A percentile compares a stretch with the other conserved stretches of the same genome.
These are phyloP conservation scores for Nematolebias whitei DNA, from an alignment of 2,113 vertebrate genomes.

Conservation along the genomic window DNA sequence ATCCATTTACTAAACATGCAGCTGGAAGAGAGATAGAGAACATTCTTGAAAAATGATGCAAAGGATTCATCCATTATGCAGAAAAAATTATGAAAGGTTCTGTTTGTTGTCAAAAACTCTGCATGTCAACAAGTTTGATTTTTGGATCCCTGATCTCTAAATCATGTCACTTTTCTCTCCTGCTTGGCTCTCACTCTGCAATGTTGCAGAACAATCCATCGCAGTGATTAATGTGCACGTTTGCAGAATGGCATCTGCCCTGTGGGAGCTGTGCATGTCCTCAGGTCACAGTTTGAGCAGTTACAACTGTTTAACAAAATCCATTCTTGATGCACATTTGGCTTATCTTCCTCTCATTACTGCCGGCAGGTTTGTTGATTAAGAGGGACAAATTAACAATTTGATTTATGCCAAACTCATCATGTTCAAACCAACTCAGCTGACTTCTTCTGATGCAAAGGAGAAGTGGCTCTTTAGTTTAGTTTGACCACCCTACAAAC, in stretches of 20 bases:
- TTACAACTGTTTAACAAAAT: slow-evolving; percentile 12
- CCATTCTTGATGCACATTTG: neutral
- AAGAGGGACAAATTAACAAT: slow-evolving; percentile 76
- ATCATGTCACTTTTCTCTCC: slow-evolving; percentile 6
- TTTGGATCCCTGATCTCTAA: neutral
- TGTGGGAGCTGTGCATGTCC: slow-evolving; percentile 1
- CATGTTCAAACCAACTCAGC: too few species aligned
- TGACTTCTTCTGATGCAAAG: too few species aligned
- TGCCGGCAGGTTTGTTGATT: slow-evolving; percentile 66
- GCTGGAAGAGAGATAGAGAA: too few species aligned
- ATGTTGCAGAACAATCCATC: neutral
- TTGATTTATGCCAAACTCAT: slow-evolving; percentile 23
- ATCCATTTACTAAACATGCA: neutral
- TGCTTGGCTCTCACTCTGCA: neutral
- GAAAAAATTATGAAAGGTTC: too few species aligned
- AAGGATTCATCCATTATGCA: neutral
- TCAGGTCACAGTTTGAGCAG: slow-evolving; percentile 17
- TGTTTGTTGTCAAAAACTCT: neutral
- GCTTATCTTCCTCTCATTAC: slow-evolving; percentile 8
- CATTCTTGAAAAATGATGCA: neutral
- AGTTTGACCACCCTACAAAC: neutral
- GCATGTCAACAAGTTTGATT: neutral
- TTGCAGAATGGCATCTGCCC: slow-evolving; percentile 10
- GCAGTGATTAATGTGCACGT: slow-evolving; percentile 15
- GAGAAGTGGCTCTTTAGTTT: neutral